Evolutionary conservation across 2,113 vertebrate genomes (phyloP), one percentile per base, ranked within the genome.

Genomic region (Dolichallabes microphthalmus): DNA sequence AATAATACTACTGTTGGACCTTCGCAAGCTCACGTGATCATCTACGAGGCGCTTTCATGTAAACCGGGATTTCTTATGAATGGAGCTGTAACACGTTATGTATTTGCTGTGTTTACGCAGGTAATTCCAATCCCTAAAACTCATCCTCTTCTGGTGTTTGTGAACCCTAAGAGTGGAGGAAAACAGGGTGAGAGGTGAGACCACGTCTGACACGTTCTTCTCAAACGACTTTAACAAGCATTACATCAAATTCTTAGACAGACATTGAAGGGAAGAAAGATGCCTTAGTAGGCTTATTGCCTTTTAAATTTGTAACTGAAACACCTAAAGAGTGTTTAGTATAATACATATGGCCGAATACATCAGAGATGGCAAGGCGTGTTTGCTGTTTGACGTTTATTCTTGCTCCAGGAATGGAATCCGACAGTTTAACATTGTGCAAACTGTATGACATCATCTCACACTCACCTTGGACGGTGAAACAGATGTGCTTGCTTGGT

Each of bases 101-200:
- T 39, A 35, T 22, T 12, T 22, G 8, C 22, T 71, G 15, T 88
- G 61, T 79, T 39, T 88, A 27, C 20, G n/a, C 87, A 96, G 97
- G 94, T 96, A 85, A 93, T 91, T 82, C 95, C 96, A 0, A 87
- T 96, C 85, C 74, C 93, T 80, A 91, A 94, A 85, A 96, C 92
- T 52, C 96, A 97, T 89, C 97, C 97, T 4, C 94, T 98, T 86
- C 93, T 98, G 87, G 96, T 98, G 86, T 98, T 98, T 87, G 96
- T 98, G 63, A 98, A 98, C 86, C 97, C 96, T 45, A 98, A 96
- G 91, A 98, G 97, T 88, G 97, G 97, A 61, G 97, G 97, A 82
- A 98, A 97, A 87, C 97, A 98, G 90, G 97, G 97, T 0, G 93
- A 96, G 88, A 95, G 94, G 97, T 98, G 87, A 94, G 68, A 13